Base-by-base conservation (phyloP, 2,797 vertebrate species). In the Hafferia zeledoni region DNA sequence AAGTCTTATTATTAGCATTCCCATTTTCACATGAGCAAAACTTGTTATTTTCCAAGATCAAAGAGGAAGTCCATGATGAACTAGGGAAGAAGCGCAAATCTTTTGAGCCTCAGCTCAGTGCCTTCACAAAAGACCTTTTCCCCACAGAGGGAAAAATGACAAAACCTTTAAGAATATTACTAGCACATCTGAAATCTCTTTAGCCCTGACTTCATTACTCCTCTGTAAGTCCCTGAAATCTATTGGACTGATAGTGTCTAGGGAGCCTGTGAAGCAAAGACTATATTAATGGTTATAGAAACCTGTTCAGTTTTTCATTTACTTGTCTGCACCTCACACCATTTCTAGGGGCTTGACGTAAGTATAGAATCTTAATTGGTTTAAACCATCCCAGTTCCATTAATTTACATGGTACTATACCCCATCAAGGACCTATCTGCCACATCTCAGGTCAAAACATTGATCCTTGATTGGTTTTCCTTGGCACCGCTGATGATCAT, bases 111-210 rank as follows among this genome's bases (percentile, higher is more conserved):
- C 82, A 60, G 47, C 35, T 89, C 60, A 83, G n/a, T 46, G 39
- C 33, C 39, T 91, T 85, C 89, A 87, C 70, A 49, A 94, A 94
- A 91, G 59, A 82, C 37, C 18, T 85, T 77, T 87, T 92, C 69
- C 57, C 61, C 46, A 69, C 5, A 78, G 61, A 91, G 27, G 77
- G 30, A 64, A 91, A 89, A 85, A 68, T 70, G 87, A 80, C 64
- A 94, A 95, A 96, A 92, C 65, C 75, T 89, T 87, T 89, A 78
- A 61, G 46, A 80, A 80, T 92, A 75, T 91, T 92, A 87, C n/a
- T 31, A 92, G 28, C 35, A 81, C 56, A 77, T 64, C 49, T 89
- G 53, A 92, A 95, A 85, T 75, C 61, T 93, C 87, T 80, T 87
- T 50, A 87, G 69, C 77, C 41, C 79, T 81, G 69, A 78, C 82